Conservation (phyloP, 2,113 vertebrate species). For the Semnornis frantzii region DNA sequence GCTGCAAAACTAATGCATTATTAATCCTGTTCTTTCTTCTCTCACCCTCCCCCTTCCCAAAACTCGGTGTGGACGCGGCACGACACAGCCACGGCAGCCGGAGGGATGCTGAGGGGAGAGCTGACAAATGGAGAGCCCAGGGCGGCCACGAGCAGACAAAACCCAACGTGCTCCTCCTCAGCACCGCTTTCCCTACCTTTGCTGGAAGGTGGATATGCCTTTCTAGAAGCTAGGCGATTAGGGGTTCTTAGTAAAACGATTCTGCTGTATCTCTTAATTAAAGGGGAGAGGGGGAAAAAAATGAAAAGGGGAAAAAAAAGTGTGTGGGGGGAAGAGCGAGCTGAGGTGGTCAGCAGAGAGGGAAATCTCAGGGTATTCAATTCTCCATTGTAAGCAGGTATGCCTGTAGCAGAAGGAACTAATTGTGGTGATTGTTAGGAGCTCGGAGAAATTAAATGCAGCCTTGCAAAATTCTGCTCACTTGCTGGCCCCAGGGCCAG, state of each 20-base stretch:
- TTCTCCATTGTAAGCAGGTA: constrained; percentile 56
- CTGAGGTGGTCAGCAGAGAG: constrained; percentile 14
- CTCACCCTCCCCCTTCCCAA: background rate
- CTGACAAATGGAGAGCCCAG: background rate
- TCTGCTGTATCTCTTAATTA: background rate
- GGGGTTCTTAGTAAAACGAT: background rate
- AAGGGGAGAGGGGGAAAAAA: accelerated
- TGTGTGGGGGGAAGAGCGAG: background rate
- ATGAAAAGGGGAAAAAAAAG: background rate
- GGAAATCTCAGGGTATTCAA: constrained; percentile 12
- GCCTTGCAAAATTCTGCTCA: constrained; percentile 28
- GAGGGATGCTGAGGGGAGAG: background rate
- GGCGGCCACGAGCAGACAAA: background rate
- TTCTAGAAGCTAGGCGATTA: background rate
- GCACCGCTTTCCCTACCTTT: background rate
- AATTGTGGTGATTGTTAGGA: constrained; percentile 10
- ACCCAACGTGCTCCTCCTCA: background rate
- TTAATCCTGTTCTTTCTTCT: background rate
- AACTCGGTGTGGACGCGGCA: background rate
- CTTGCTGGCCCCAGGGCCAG: background rate
- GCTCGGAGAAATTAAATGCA: constrained; percentile 42
- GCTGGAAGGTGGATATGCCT: background rate
- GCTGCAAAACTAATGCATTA: constrained; percentile 34
- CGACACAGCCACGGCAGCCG: background rate
- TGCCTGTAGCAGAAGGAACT: constrained; percentile 41